Conservation (phyloP, 2,797 vertebrate genomes). For the Gobionotothen gibberifrons region DNA sequence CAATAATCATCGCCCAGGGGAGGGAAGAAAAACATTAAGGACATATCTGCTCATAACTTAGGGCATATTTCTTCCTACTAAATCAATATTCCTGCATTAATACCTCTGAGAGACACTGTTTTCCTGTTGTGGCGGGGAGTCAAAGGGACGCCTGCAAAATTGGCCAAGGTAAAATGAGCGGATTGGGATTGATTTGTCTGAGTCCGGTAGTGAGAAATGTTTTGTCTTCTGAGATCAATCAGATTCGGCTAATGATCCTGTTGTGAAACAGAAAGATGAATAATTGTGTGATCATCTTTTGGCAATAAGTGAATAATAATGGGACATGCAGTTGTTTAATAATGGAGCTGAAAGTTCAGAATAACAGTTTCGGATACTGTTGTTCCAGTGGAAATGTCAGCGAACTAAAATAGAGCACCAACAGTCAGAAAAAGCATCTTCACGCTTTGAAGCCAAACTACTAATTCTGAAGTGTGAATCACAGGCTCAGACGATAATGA, state of each 20-base stretch:
- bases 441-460: conserved; percentile 1
- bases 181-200: conserved; percentile 68
- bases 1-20: conserved; percentile 50
- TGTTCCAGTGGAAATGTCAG: conserved; percentile 8
- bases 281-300: conserved; percentile 20
- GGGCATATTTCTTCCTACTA: conserved; percentile 76
- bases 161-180: conserved; percentile 65
- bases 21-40: conserved; percentile 59
- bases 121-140: conserved; percentile 28
- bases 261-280: conserved; percentile 43
- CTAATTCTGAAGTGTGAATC: conserved; percentile 28
- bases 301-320: conserved; percentile 4
- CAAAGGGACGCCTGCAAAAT: conserved; percentile 51
- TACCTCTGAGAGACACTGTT: conserved; percentile 56
- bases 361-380: neutral
- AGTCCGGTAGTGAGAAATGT: conserved; percentile 61
- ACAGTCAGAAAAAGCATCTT: conserved; percentile 7
- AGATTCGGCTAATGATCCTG: conserved; percentile 56
- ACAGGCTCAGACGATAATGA: conserved; percentile 31
- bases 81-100: conserved; percentile 86
- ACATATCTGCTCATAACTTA: conserved; percentile 74
- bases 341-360: conserved; percentile 3
- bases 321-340: neutral
- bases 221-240: conserved; percentile 67
- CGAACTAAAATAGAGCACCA: conserved; percentile 3